These are phyloP conservation scores for Forbesichthys papilliferus DNA, from an alignment of 2,113 vertebrate genomes.

Conservation along the genomic window DNA sequence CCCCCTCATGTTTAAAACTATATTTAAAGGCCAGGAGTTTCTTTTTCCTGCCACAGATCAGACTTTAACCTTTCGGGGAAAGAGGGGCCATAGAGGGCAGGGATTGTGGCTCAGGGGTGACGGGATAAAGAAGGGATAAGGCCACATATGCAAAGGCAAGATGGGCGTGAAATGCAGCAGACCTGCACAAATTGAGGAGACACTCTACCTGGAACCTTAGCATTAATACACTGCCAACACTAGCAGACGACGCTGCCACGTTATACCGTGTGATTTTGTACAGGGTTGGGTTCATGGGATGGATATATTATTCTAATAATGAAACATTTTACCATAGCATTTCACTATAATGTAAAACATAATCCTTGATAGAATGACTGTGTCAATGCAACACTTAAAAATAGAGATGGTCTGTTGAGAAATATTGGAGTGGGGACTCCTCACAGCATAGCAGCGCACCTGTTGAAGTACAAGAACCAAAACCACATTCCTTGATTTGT, in stretches of 20 bases:
- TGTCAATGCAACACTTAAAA: neutral
- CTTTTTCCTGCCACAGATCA: slow-evolving; percentile 23
- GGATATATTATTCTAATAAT: neutral
- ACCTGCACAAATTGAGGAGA: slow-evolving; percentile 48
- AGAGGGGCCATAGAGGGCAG: slow-evolving; percentile 51
- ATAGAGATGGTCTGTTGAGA: neutral
- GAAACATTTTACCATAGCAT: neutral
- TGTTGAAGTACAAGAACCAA: slow-evolving; percentile 36
- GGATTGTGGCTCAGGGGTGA: slow-evolving; percentile 47
- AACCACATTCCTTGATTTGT: slow-evolving; percentile 39
- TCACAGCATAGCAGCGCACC: slow-evolving; percentile 17
- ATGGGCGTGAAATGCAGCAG: slow-evolving; percentile 54
- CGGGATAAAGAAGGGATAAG: slow-evolving; percentile 69
- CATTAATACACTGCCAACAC: neutral
- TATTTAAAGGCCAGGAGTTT: slow-evolving; percentile 42
- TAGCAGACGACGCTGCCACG: neutral
- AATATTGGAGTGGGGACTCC: neutral
- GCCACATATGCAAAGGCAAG: slow-evolving; percentile 57
- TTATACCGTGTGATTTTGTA: neutral
- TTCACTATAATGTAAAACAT: neutral
- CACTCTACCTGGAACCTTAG: slow-evolving; percentile 4
- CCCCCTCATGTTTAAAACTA: slow-evolving; percentile 6
- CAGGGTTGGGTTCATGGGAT: neutral
- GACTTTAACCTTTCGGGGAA: slow-evolving; percentile 45
- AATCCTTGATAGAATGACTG: neutral